Percentiles rank a stretch among this genome's conserved stretches.
Evolutionary conservation across 2,888 invertebrate genomes (phyloP).

Genomic region (Scaptomyza caliginosa): DNA sequence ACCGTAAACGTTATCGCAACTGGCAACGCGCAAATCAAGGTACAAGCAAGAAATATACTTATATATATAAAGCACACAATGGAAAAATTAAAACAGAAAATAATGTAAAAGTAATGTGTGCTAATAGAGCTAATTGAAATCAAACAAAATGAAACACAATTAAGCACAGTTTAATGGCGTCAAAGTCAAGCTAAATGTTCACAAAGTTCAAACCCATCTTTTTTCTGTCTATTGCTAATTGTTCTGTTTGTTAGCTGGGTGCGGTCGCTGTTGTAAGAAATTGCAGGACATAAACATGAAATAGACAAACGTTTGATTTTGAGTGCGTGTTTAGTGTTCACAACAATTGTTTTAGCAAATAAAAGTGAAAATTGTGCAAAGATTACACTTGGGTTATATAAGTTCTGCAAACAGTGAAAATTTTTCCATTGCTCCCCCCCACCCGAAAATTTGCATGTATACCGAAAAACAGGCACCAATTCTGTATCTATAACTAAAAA

Average conservation of each 20-base stretch:
- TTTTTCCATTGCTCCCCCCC: slow-evolving; percentile 32
- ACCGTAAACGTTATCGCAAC: slow-evolving; percentile 76
- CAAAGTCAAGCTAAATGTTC: neutral
- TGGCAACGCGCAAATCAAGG: slow-evolving; percentile 68
- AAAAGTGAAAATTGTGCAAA: slow-evolving; percentile 14
- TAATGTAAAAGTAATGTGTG: slow-evolving; percentile 9
- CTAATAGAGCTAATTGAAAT: slow-evolving; percentile 31
- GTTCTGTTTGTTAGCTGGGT: slow-evolving; percentile 47
- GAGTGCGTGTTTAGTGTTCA: slow-evolving; percentile 56
- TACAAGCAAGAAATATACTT: slow-evolving; percentile 29
- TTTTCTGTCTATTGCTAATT: slow-evolving; percentile 3
- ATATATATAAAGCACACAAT: slow-evolving; percentile 3
- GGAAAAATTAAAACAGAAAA: slow-evolving; percentile 9
- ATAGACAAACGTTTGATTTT: slow-evolving; percentile 54
- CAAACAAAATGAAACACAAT: slow-evolving; percentile 24
- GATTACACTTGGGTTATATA: slow-evolving; percentile 65
- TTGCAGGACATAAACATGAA: slow-evolving; percentile 33
- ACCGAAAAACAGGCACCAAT: slow-evolving; percentile 66
- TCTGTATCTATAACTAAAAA: slow-evolving; percentile 79
- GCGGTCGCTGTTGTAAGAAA: slow-evolving; percentile 56
- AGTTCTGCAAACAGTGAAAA: slow-evolving; percentile 67
- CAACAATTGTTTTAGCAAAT: slow-evolving; percentile 28
- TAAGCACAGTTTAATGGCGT: slow-evolving; percentile 5
- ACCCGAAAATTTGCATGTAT: slow-evolving; percentile 76
- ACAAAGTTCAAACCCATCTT: slow-evolving; percentile 54